Evolutionary conservation across 2,113 vertebrate species (phyloP).

Genomic region (Xiphias gladius): DNA sequence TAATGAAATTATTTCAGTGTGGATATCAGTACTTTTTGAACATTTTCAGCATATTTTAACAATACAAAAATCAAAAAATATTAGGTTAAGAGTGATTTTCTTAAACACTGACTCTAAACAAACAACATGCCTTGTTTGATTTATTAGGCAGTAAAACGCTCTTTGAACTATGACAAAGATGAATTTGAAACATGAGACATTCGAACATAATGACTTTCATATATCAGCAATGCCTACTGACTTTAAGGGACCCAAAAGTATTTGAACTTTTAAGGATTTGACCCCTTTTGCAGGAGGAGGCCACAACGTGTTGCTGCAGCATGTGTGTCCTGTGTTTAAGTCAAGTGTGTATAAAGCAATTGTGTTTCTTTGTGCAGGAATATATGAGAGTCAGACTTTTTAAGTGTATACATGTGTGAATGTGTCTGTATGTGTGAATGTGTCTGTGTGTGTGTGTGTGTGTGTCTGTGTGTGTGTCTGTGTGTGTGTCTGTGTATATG

Average conservation of each 20-base stretch:
- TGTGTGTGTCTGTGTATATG: not conserved
- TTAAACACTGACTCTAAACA: not conserved
- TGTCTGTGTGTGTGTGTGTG: not conserved
- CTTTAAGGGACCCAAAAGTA: slow-evolving; percentile 3
- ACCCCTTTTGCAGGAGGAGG: slow-evolving; percentile 29
- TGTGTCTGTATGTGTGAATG: too few relatives aligned
- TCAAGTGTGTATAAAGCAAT: slow-evolving; percentile 2
- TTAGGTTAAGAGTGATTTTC: too few relatives aligned
- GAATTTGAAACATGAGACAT: slow-evolving; percentile 57
- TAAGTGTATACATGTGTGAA: not conserved
- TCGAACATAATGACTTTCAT: slow-evolving; percentile 18
- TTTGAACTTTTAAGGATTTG: slow-evolving; percentile 63
- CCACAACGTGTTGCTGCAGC: not conserved
- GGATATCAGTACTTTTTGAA: too few relatives aligned
- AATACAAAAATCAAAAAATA: too few relatives aligned
- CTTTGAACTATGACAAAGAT: slow-evolving; percentile 36
- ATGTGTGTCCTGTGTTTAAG: not conserved
- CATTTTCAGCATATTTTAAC: too few relatives aligned
- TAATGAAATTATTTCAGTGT: too few relatives aligned
- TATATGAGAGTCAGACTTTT: not conserved
- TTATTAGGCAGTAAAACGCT: slow-evolving; percentile 23
- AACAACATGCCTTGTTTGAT: not conserved
- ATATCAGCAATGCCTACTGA: slow-evolving; percentile 25
- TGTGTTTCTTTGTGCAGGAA: not conserved
- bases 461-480: not conserved